phyloP scores from a whole-genome alignment of 1,140 invertebrate species.

The Ceratitis capitata region DNA sequence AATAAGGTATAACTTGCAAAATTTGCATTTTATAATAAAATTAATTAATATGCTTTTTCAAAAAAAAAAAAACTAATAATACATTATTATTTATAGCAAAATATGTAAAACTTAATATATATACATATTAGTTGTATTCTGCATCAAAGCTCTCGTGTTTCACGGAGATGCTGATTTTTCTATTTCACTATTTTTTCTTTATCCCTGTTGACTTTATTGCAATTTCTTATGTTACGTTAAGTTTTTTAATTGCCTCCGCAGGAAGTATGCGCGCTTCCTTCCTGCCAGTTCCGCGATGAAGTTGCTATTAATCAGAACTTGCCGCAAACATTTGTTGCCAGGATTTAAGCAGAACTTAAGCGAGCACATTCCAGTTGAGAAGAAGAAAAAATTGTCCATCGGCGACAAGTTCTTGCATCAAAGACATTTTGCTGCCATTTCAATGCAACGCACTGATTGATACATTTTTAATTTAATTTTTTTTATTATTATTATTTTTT shows the following conservation, averaged over 20 bases:
- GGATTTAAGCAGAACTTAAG: neutral
- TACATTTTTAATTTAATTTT: too few relatives aligned
- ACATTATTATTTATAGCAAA: too few relatives aligned
- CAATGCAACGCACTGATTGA: neutral
- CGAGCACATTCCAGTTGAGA: neutral
- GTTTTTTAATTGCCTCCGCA: neutral
- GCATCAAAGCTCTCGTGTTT: too few relatives aligned
- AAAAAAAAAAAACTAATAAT: too few relatives aligned
- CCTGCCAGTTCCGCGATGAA: neutral
- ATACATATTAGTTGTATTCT: too few relatives aligned
- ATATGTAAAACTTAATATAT: too few relatives aligned
- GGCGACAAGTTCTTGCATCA: neutral
- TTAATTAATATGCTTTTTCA: too few relatives aligned
- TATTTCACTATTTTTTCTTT: too few relatives aligned
- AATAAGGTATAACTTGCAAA: too few relatives aligned
- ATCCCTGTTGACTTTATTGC: neutral
- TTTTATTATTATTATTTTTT: too few relatives aligned
- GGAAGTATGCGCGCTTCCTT: slow-evolving; percentile 7
- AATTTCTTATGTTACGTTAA: neutral
- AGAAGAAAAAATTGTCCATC: neutral
- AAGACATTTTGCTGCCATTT: neutral
- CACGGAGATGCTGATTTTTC: too few relatives aligned
- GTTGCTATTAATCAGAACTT: neutral
- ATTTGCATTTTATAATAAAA: too few relatives aligned
- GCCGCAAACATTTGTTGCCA: neutral